These are phyloP conservation scores for Sebastes alutus DNA, from an alignment of 2,797 vertebrate genomes.

Conservation along the genomic window DNA sequence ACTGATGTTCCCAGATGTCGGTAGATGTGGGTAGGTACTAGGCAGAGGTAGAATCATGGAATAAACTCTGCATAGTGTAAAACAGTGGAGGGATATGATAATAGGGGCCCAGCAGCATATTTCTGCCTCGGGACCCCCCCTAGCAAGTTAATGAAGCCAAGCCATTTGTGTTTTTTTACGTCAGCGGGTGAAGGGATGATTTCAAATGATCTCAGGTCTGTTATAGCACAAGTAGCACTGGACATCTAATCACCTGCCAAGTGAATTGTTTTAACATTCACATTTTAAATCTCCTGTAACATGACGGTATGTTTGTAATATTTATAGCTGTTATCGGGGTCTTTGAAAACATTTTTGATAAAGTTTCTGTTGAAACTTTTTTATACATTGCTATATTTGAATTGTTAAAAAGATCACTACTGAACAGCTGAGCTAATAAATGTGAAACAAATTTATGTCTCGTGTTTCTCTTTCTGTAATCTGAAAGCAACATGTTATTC, in stretches of 20 bases:
- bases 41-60: no score
- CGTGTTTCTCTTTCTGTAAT: not conserved
- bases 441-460: not conserved
- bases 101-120: not conserved
- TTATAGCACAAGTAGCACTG: not conserved
- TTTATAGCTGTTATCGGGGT: not conserved
- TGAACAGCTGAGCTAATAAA: conserved; percentile 17
- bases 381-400: not conserved
- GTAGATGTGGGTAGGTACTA: no score
- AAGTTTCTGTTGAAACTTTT: not conserved
- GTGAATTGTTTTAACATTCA: not conserved
- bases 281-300: not conserved
- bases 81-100: no score
- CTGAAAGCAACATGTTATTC: not conserved
- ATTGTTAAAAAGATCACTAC: not conserved
- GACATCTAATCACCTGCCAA: not conserved
- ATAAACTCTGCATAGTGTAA: not conserved
- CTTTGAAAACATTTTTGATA: not conserved
- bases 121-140: not conserved
- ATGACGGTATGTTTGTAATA: not conserved
- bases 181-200: not conserved
- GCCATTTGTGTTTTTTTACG: not conserved
- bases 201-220: conserved; percentile 28
- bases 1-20: not conserved
- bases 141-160: not conserved